Evolutionary conservation across 1,140 invertebrate genomes (phyloP).

Genomic region (Diachasmimorpha longicaudata): DNA sequence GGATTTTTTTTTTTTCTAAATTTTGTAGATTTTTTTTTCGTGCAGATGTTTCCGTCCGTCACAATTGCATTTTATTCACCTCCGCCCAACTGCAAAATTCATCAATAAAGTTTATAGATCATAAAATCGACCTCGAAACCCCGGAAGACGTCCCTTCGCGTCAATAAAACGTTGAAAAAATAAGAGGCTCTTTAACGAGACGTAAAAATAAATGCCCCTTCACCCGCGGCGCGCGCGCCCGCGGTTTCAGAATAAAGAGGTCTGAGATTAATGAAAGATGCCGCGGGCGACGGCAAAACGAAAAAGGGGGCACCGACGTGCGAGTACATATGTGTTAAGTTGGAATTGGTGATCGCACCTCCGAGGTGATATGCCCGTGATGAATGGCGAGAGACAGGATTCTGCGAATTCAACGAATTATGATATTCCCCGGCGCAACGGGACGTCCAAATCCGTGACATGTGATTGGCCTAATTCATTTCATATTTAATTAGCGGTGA

Average conservation of each 20-base stretch:
- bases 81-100: no score
- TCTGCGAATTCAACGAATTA: not conserved
- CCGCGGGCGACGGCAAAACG: conserved; percentile 49
- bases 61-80: no score
- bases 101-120: no score
- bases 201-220: conserved; percentile 56
- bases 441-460: conserved; percentile 32
- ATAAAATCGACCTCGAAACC: no score
- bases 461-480: conserved; percentile 58
- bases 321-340: conserved; percentile 7
- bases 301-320: conserved; percentile 44
- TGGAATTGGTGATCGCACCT: conserved; percentile 23
- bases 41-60: no score
- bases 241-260: conserved; percentile 44
- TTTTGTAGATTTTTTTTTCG: no score
- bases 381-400: conserved; percentile 14
- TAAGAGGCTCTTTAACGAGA: conserved; percentile 49
- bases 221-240: not conserved
- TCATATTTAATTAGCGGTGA: conserved; percentile 54
- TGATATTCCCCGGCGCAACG: conserved; percentile 10
- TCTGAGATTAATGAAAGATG: conserved; percentile 61
- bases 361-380: conserved; percentile 11
- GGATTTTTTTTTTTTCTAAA: no score
- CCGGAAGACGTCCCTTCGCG: no score
- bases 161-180: not conserved